phyloP scores from a whole-genome alignment of 2,888 invertebrate species.

The Phaedon cochleariae region DNA sequence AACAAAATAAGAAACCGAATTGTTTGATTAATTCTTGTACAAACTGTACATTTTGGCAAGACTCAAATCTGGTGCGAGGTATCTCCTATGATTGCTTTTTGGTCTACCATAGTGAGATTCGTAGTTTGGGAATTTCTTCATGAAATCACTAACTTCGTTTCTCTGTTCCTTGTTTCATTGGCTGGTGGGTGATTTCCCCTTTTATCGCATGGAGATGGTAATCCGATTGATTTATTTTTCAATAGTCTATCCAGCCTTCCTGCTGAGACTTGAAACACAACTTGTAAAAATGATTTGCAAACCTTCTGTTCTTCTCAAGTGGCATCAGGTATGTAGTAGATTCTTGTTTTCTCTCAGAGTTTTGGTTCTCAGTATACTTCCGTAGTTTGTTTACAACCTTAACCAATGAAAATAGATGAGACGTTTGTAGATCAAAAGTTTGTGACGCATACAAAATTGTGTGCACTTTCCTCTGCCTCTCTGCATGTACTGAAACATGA shows the following conservation, averaged over 20 bases:
- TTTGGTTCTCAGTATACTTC: conserved; percentile 26
- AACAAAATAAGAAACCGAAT: conserved; percentile 34
- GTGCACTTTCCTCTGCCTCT: conserved; percentile 26
- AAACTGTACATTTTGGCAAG: conserved; percentile 38
- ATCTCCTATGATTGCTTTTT: conserved; percentile 36
- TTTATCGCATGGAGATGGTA: conserved; percentile 30
- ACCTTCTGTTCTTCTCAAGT: conserved; percentile 28
- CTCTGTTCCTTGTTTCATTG: conserved; percentile 35
- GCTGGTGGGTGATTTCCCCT: conserved; percentile 35
- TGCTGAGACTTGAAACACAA: conserved; percentile 32
- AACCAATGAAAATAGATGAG: conserved; percentile 31
- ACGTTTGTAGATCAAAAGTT: conserved; percentile 24
- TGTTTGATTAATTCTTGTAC: conserved; percentile 28
- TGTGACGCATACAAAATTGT: conserved; percentile 26
- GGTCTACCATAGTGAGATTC: conserved; percentile 37
- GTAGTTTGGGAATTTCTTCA: conserved; percentile 29
- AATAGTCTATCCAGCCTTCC: conserved; percentile 35
- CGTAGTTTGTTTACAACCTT: conserved; percentile 32
- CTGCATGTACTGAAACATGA: conserved; percentile 14
- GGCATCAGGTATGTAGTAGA: conserved; percentile 31
- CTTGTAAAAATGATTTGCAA: conserved; percentile 38
- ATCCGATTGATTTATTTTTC: conserved; percentile 29
- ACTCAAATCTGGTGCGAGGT: conserved; percentile 39
- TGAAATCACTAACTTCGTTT: conserved; percentile 30
- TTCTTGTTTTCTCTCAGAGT: conserved; percentile 32